Conservation (phyloP, 2,797 vertebrate species). For the Neomorphus geoffroyi region DNA sequence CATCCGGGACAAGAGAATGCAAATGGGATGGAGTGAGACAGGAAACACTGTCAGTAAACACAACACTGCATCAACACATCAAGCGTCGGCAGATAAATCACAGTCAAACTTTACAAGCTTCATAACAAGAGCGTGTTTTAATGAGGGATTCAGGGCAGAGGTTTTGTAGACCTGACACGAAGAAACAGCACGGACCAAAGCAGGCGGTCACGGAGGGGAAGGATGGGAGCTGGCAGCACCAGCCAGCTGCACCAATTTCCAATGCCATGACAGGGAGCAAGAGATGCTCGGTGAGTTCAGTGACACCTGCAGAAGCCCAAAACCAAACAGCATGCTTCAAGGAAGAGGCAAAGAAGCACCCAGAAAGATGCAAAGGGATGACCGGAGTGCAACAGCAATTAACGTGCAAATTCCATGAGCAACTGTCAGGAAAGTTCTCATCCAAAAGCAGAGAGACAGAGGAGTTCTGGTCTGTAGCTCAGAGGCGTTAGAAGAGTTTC, state of each 20-base stretch:
- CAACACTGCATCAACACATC: background rate
- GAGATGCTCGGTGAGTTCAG: accelerated
- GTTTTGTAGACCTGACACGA: background rate
- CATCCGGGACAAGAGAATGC: accelerated
- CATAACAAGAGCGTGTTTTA: background rate
- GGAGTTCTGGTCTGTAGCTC: background rate
- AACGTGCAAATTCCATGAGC: background rate
- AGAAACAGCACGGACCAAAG: accelerated
- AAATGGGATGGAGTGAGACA: accelerated
- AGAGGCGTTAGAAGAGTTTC: background rate
- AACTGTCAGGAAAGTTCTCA: background rate
- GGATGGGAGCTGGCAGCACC: accelerated
- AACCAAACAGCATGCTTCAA: accelerated
- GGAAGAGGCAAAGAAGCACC: background rate
- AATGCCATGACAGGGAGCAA: accelerated
- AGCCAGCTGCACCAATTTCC: background rate
- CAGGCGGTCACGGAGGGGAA: accelerated
- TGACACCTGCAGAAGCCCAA: background rate
- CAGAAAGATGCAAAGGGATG: background rate
- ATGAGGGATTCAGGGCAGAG: background rate
- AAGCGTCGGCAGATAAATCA: background rate
- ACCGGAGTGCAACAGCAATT: accelerated
- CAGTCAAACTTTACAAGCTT: background rate
- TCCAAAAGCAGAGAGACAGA: background rate
- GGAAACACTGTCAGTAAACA: background rate